A percentile compares a stretch with the other conserved stretches of the same genome.
These are phyloP conservation scores for Ara ararauna DNA, from an alignment of 2,797 vertebrate genomes.

Conservation along the genomic window DNA sequence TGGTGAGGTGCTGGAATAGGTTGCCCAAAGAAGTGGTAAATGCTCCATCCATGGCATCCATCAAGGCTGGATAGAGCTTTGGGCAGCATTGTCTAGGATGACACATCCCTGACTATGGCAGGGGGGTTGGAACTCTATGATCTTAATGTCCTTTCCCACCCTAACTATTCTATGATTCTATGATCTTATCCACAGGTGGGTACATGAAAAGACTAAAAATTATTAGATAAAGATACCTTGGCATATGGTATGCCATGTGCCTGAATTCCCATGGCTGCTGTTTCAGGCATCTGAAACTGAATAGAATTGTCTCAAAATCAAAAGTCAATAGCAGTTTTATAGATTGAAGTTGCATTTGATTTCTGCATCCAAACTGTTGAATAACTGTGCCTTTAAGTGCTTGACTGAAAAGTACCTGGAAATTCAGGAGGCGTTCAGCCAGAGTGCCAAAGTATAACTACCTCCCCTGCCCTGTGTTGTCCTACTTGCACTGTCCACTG, in stretches of 20 bases:
- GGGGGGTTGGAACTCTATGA: background rate
- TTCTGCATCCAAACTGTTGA: background rate
- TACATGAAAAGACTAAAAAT: background rate
- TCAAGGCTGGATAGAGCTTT: background rate
- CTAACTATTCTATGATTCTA: background rate
- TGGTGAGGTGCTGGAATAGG: background rate
- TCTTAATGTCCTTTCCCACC: background rate
- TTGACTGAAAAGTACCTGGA: background rate
- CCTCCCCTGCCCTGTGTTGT: background rate
- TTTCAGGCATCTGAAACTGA: background rate
- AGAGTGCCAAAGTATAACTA: background rate
- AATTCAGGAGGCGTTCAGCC: background rate
- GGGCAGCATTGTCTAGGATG: background rate
- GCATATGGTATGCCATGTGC: background rate
- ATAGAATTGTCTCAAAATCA: background rate
- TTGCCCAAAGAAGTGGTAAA: background rate
- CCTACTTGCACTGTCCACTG: background rate
- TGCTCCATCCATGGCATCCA: background rate
- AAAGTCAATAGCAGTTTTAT: background rate
- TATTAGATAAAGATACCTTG: background rate
- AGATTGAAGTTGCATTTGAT: background rate
- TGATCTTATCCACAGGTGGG: background rate
- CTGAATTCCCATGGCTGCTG: constrained; percentile 6
- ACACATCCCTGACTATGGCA: background rate
- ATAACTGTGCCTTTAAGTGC: background rate